phyloP scores from a whole-genome alignment of 2,797 vertebrate species.

The Limnodromus scolopaceus region DNA sequence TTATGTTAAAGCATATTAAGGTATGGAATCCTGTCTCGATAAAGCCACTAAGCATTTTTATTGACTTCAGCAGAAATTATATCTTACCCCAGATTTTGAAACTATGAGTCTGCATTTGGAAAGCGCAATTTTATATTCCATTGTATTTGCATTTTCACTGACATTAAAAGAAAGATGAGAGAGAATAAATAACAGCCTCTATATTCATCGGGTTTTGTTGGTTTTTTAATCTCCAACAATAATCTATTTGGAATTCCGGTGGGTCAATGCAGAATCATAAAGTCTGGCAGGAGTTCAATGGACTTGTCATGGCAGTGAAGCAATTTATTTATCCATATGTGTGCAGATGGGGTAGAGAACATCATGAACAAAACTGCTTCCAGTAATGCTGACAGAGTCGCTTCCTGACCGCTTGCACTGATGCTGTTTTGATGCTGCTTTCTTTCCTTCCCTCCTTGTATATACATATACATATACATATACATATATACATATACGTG shows the following conservation, averaged over 20 bases:
- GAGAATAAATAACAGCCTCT: neutral
- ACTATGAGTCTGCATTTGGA: neutral
- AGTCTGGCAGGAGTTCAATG: slow-evolving; percentile 24
- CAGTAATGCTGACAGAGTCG: neutral
- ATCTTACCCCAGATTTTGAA: neutral
- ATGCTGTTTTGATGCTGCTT: neutral
- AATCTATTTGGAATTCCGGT: slow-evolving; percentile 26
- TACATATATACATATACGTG: too few species aligned
- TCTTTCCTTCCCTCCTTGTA: neutral
- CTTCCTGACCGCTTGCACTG: neutral
- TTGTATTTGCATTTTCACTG: slow-evolving; percentile 2
- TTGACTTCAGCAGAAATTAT: neutral
- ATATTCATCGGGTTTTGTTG: neutral
- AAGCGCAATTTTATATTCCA: neutral
- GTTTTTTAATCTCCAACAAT: neutral
- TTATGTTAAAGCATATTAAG: slow-evolving; percentile 7
- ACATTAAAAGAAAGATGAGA: neutral
- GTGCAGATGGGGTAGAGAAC: neutral
- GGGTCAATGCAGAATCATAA: slow-evolving; percentile 24
- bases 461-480: neutral
- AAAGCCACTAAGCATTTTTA: neutral
- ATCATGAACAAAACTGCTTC: slow-evolving; percentile 20
- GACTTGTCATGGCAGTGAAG: slow-evolving; percentile 17
- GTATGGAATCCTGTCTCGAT: neutral
- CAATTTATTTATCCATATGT: slow-evolving; percentile 24